phyloP scores from a whole-genome alignment of 92 coral and sea anemone species.

The Muricea muricata region DNA sequence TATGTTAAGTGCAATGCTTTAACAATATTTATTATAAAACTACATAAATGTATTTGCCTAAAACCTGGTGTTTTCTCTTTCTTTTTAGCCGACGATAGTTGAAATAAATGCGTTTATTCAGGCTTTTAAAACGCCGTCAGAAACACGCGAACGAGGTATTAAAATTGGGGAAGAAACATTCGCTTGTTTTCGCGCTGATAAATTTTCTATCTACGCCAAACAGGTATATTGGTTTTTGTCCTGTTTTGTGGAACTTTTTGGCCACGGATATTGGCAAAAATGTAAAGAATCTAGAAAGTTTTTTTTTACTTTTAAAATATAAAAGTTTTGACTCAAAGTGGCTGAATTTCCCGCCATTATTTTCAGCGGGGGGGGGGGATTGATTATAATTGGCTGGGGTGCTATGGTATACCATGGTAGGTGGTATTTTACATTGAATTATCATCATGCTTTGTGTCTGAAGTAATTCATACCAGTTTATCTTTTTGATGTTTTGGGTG shows the following conservation, averaged over 20 bases:
- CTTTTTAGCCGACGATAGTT: conserved; percentile 82
- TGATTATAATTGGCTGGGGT: no score
- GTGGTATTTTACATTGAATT: background rate
- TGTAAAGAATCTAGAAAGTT: background rate
- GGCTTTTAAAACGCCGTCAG: conserved; percentile 80
- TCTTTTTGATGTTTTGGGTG: no score
- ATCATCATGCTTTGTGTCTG: no score
- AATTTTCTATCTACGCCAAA: conserved; percentile 94
- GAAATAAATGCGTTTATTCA: conserved; percentile 81
- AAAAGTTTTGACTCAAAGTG: background rate
- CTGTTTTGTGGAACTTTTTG: background rate
- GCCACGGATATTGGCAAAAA: background rate
- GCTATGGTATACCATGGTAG: background rate
- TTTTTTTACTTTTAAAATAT: background rate
- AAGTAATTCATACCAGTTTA: no score
- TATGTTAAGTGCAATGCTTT: background rate
- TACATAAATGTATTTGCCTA: background rate
- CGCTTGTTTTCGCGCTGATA: conserved; percentile 95
- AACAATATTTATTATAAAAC: background rate
- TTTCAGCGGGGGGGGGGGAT: background rate
- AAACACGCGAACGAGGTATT: conserved; percentile 83
- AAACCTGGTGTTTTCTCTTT: background rate
- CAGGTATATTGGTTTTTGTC: conserved; percentile 61
- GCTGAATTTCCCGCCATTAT: conserved; percentile 1
- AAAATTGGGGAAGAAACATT: conserved; percentile 82